A percentile compares a stretch with the other conserved stretches of the same genome.
These are phyloP conservation scores for Chionoecetes opilio DNA, from an alignment of 1,140 invertebrate genomes.

Conservation along the genomic window DNA sequence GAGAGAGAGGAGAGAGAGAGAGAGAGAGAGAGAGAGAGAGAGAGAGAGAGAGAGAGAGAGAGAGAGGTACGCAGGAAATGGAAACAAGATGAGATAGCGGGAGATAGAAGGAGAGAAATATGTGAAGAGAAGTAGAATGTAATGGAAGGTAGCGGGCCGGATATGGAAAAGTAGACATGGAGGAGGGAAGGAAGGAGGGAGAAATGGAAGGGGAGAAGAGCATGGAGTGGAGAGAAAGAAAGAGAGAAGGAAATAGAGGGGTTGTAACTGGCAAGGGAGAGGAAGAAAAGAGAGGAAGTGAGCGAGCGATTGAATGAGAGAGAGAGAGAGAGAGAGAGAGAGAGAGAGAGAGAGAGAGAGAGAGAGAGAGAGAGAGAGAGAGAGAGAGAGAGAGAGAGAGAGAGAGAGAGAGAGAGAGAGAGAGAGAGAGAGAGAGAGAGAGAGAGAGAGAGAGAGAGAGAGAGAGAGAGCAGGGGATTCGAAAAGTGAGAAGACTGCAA, in stretches of 20 bases:
- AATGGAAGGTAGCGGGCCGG: background rate
- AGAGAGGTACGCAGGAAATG: background rate
- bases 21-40: background rate
- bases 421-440: background rate
- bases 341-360: too few species aligned
- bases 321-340: too few species aligned
- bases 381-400: too few species aligned
- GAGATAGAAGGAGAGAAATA: too few species aligned
- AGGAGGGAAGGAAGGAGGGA: conserved; percentile 1
- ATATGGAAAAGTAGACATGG: background rate
- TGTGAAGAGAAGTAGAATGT: too few species aligned
- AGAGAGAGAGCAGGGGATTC: background rate
- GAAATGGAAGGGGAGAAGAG: background rate
- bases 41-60: background rate
- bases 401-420: background rate
- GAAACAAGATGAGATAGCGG: too few species aligned
- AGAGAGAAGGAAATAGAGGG: background rate
- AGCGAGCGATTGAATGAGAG: too few species aligned
- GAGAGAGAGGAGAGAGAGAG: background rate
- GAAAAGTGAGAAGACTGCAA: too few species aligned
- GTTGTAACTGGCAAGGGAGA: too few species aligned
- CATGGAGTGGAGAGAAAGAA: background rate
- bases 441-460: background rate
- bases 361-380: too few species aligned
- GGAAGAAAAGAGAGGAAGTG: too few species aligned